These are phyloP conservation scores for Leptogaster cylindrica DNA, from an alignment of 2,888 invertebrate genomes.

Conservation along the genomic window DNA sequence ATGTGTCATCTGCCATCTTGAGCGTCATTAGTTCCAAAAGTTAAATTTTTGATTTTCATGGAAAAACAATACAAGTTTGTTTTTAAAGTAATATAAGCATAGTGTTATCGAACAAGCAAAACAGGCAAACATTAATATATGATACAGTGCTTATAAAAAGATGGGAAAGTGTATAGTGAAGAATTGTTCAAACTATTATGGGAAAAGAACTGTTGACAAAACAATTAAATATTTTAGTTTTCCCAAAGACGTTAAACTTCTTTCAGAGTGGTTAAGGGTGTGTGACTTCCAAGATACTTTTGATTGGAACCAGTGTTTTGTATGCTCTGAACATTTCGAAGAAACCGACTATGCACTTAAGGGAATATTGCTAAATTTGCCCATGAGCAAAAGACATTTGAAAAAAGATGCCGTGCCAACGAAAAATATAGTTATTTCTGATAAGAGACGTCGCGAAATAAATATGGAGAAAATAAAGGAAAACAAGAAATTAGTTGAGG, in stretches of 20 bases:
- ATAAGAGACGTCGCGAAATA: no score
- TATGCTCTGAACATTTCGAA: slow-evolving; percentile 15
- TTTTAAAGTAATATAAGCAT: no score
- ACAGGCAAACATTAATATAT: background rate
- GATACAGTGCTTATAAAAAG: background rate
- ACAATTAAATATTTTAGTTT: background rate
- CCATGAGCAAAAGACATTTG: background rate
- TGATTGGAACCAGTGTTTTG: background rate
- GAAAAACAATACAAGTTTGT: no score
- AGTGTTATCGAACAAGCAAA: no score
- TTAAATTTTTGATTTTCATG: no score
- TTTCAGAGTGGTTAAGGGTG: background rate
- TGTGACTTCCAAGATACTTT: background rate
- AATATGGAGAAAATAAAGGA: background rate
- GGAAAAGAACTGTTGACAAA: background rate
- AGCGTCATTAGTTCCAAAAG: no score
- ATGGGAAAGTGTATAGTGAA: slow-evolving; percentile 5
- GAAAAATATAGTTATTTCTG: background rate
- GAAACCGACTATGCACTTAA: background rate
- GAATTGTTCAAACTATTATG: background rate
- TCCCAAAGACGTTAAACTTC: background rate
- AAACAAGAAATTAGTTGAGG: background rate
- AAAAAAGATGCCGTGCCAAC: background rate
- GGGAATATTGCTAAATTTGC: background rate
- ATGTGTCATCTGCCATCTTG: no score